Evolutionary conservation across 2,888 invertebrate species (phyloP).

Genomic region (Thecophora atra): DNA sequence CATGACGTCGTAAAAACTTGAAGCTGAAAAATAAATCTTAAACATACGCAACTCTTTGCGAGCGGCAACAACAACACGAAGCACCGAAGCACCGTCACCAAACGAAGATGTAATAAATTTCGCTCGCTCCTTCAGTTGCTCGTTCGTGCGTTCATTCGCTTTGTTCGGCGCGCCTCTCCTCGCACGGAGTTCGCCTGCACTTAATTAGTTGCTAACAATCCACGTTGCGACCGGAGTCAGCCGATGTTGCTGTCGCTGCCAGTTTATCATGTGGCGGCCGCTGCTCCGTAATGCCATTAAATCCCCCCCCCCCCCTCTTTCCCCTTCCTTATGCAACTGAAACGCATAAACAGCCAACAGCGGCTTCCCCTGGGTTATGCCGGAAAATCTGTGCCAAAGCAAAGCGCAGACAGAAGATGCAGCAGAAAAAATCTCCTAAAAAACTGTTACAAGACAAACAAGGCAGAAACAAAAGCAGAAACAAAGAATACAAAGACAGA

Average conservation of each 20-base stretch:
- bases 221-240: constrained; percentile 6
- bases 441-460: neutral
- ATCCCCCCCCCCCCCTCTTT: neutral
- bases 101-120: constrained; percentile 24
- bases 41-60: constrained; percentile 2
- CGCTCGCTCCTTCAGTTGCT: constrained; percentile 8
- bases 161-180: too few species aligned
- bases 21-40: neutral
- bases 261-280: constrained; percentile 16
- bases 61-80: neutral
- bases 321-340: neutral
- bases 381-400: constrained; percentile 4
- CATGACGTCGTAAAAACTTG: neutral
- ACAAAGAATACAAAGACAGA: neutral
- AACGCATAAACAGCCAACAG: neutral
- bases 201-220: constrained; percentile 28
- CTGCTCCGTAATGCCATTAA: constrained; percentile 12
- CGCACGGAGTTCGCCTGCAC: neutral
- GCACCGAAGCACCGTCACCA: neutral
- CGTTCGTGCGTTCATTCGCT: neutral
- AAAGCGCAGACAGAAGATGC: neutral
- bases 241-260: constrained; percentile 21
- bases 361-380: neutral
- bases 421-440: neutral
- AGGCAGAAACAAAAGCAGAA: neutral